These are phyloP conservation scores for Omphaloscelis lunosa DNA, from an alignment of 2,888 invertebrate genomes.

Conservation along the genomic window DNA sequence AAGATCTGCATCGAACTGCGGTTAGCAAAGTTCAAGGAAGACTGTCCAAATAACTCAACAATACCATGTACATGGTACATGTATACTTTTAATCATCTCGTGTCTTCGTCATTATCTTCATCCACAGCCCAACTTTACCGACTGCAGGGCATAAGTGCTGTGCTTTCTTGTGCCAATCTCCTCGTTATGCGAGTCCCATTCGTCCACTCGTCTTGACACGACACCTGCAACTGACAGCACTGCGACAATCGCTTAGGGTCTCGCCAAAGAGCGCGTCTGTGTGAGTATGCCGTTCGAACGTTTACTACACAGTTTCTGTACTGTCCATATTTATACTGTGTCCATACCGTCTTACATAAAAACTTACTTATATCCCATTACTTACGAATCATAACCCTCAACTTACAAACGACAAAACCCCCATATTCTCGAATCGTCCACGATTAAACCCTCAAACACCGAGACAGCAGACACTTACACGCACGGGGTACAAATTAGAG, in stretches of 20 bases:
- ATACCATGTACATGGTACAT: background rate
- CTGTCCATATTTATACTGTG: too few relatives aligned
- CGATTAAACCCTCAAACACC: slow-evolving; percentile 32
- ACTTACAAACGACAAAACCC: slow-evolving; percentile 35
- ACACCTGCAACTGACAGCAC: too few relatives aligned
- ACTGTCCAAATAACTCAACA: background rate
- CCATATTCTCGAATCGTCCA: slow-evolving; percentile 12
- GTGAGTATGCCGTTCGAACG: too few relatives aligned
- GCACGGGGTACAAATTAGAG: slow-evolving; percentile 79
- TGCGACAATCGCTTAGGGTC: too few relatives aligned
- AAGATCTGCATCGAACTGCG: background rate
- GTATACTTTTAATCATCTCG: background rate
- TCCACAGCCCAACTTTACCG: too few relatives aligned
- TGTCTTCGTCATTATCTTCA: too few relatives aligned
- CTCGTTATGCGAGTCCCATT: too few relatives aligned
- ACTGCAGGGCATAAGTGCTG: too few relatives aligned
- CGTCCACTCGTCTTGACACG: too few relatives aligned
- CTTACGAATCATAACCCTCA: slow-evolving; percentile 14
- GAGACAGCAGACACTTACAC: slow-evolving; percentile 61
- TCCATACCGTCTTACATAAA: background rate
- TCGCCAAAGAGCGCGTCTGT: too few relatives aligned
- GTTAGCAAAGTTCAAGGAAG: background rate
- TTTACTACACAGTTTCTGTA: too few relatives aligned
- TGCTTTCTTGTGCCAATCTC: too few relatives aligned
- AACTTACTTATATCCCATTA: background rate